A percentile compares a stretch with the other conserved stretches of the same genome.
Evolutionary conservation across 2,888 invertebrate species (phyloP).

Genomic region (Camponotus fellah): DNA sequence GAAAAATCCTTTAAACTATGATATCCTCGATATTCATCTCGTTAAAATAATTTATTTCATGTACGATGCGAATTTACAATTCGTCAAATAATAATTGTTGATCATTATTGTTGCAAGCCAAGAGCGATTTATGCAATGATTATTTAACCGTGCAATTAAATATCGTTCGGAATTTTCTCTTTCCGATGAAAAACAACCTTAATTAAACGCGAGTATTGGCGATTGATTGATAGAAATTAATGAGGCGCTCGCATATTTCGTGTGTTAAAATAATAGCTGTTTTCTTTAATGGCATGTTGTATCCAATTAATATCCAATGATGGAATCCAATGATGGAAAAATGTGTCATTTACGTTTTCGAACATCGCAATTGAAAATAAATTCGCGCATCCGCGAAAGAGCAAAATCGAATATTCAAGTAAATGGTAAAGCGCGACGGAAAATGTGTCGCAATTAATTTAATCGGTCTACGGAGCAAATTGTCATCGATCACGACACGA

Average conservation of each 20-base stretch:
- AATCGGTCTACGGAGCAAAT: neutral
- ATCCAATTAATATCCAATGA: slow-evolving; percentile 8
- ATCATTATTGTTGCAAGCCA: slow-evolving; percentile 14
- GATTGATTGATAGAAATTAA: slow-evolving; percentile 42
- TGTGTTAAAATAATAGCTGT: slow-evolving; percentile 12
- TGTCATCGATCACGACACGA: neutral
- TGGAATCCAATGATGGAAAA: neutral
- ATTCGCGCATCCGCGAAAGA: too few relatives aligned
- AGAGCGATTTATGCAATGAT: neutral
- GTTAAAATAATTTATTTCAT: neutral
- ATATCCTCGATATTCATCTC: neutral
- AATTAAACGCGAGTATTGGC: slow-evolving; percentile 4
- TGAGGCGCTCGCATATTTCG: neutral
- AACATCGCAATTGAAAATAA: neutral
- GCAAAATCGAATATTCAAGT: neutral
- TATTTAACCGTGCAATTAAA: slow-evolving; percentile 21
- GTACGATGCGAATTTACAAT: slow-evolving; percentile 16
- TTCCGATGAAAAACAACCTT: slow-evolving; percentile 14
- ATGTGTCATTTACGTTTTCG: neutral
- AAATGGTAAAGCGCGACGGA: neutral
- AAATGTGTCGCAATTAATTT: neutral
- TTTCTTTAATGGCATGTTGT: slow-evolving; percentile 4
- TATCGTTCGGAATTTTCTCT: slow-evolving; percentile 1
- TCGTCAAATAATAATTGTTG: slow-evolving; percentile 27
- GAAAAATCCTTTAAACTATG: neutral